Conservation (phyloP, 2,888 invertebrate genomes). For the Scaptomyza reducta region DNA sequence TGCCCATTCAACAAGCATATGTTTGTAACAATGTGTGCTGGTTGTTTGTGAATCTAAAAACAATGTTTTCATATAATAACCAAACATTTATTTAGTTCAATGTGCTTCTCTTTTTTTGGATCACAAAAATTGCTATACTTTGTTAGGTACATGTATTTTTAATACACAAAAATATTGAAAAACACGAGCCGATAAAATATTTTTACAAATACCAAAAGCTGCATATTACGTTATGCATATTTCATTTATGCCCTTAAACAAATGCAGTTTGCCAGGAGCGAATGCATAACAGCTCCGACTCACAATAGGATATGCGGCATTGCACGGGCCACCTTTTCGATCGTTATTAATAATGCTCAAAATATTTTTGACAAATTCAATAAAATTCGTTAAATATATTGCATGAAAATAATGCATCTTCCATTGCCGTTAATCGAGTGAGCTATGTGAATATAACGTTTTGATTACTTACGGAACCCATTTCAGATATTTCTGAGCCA, state of each 20-base stretch:
- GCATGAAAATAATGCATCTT: background rate
- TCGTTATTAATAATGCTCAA: background rate
- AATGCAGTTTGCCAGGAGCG: constrained; percentile 1
- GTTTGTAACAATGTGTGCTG: background rate
- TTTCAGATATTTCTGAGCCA: background rate
- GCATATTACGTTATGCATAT: constrained; percentile 62
- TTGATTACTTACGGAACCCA: constrained; percentile 2
- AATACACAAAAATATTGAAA: constrained; percentile 21
- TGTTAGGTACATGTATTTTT: constrained; percentile 11
- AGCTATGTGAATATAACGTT: background rate
- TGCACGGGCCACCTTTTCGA: constrained; percentile 6
- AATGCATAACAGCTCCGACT: background rate
- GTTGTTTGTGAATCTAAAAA: background rate
- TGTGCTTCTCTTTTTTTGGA: background rate
- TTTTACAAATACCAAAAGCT: constrained; percentile 60
- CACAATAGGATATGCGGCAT: constrained; percentile 5
- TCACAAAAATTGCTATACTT: constrained; percentile 5
- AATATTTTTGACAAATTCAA: background rate
- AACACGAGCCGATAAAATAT: constrained; percentile 45
- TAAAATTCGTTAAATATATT: background rate
- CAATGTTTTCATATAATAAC: background rate
- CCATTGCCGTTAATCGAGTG: background rate
- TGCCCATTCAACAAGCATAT: background rate
- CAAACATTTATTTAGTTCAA: background rate
- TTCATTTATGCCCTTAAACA: constrained; percentile 34